phyloP scores from a whole-genome alignment of 2,888 invertebrate species.

The Ectemnius lituratus region DNA sequence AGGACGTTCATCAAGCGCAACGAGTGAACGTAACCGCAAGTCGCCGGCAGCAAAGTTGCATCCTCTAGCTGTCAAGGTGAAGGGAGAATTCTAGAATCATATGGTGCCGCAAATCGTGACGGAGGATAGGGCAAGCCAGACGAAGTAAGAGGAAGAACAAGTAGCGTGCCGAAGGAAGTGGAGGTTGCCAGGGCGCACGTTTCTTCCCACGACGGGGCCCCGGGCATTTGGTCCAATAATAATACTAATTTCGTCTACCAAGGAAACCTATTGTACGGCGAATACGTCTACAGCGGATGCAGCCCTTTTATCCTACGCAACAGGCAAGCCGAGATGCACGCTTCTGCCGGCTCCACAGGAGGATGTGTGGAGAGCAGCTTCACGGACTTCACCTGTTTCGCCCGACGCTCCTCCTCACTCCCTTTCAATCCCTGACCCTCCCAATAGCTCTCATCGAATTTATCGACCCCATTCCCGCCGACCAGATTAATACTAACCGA shows the following conservation, averaged over 20 bases:
- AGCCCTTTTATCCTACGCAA: constrained; percentile 63
- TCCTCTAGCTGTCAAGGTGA: constrained; percentile 9
- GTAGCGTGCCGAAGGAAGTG: constrained; percentile 51
- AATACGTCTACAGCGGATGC: constrained; percentile 70
- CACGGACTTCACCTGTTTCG: constrained; percentile 52
- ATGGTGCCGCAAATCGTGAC: background rate
- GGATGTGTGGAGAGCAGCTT: constrained; percentile 47
- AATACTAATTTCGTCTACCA: constrained; percentile 75
- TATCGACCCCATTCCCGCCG: constrained; percentile 9
- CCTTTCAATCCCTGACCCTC: constrained; percentile 18
- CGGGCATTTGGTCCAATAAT: constrained; percentile 77
- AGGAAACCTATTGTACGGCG: constrained; percentile 75
- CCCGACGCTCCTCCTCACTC: constrained; percentile 14
- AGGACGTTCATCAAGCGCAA: no score
- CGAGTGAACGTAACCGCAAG: no score
- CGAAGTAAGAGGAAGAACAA: constrained; percentile 38
- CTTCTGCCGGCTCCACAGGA: constrained; percentile 30
- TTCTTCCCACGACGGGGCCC: constrained; percentile 73
- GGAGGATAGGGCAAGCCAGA: constrained; percentile 16
- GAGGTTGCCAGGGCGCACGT: constrained; percentile 54
- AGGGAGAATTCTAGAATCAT: constrained; percentile 21
- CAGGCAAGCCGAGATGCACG: constrained; percentile 42
- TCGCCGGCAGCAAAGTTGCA: no score
- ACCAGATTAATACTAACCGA: no score
- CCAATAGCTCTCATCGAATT: background rate